Evolutionary conservation across 2,113 vertebrate species (phyloP).

Genomic region (Sinocyclocheilus anophthalmus): DNA sequence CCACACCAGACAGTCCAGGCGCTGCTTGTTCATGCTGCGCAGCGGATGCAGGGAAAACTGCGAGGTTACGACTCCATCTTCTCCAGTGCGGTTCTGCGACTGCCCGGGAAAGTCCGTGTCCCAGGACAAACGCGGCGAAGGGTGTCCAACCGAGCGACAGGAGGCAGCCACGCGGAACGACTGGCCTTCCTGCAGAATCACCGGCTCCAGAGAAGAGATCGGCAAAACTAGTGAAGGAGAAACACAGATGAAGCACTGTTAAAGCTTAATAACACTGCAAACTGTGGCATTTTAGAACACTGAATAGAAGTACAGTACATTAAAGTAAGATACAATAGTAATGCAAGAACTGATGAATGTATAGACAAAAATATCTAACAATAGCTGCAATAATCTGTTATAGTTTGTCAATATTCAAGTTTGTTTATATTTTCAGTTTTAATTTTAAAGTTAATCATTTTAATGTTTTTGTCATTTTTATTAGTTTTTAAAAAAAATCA

Average conservation of each 20-base stretch:
- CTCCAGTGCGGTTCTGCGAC: slow-evolving; percentile 65
- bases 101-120: slow-evolving; percentile 81
- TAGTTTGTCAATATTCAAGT: too few species aligned
- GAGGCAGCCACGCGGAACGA: slow-evolving; percentile 77
- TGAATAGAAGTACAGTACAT: too few species aligned
- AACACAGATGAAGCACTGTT: neutral
- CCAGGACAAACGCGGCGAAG: slow-evolving; percentile 80
- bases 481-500: too few species aligned
- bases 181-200: slow-evolving; percentile 78
- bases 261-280: too few species aligned
- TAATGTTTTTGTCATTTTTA: too few species aligned
- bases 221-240: slow-evolving; percentile 63
- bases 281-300: too few species aligned
- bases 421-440: too few species aligned
- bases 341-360: too few species aligned
- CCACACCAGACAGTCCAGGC: slow-evolving; percentile 85
- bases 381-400: too few species aligned
- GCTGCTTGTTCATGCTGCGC: slow-evolving; percentile 84
- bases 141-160: slow-evolving; percentile 83
- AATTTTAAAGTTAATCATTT: too few species aligned
- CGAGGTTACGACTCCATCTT: slow-evolving; percentile 77
- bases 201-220: slow-evolving; percentile 70
- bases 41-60: slow-evolving; percentile 83
- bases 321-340: too few species aligned
- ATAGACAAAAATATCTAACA: too few species aligned